A percentile compares a stretch with the other conserved stretches of the same genome.
Evolutionary conservation across 2,797 vertebrate genomes (phyloP).

Genomic region (Synaphobranchus kaupii): DNA sequence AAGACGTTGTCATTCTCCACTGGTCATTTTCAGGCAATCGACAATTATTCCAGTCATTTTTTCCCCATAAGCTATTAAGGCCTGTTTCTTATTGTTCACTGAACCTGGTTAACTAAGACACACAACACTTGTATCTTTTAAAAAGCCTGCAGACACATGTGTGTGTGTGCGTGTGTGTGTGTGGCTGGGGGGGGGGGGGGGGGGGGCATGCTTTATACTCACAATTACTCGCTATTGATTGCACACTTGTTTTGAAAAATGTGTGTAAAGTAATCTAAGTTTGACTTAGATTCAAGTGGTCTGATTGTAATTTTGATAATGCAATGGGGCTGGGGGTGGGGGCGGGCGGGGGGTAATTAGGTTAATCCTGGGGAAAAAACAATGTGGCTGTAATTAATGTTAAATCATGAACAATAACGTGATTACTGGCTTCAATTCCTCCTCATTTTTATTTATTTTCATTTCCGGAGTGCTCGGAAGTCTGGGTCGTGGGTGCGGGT

Average conservation of each 20-base stretch:
- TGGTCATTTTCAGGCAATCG: neutral
- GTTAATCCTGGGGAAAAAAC: neutral
- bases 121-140: neutral
- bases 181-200: neutral
- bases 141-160: neutral
- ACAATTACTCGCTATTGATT: slow-evolving; percentile 17
- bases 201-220: neutral
- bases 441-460: neutral
- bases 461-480: neutral
- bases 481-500: neutral
- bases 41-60: neutral
- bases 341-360: neutral
- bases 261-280: neutral
- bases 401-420: neutral
- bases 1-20: neutral
- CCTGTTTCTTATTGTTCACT: neutral
- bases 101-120: neutral
- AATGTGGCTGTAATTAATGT: neutral
- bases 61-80: neutral
- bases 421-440: neutral
- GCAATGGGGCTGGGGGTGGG: too few species aligned
- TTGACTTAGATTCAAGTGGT: neutral
- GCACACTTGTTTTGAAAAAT: neutral
- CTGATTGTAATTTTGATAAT: neutral
- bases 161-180: slow-evolving; percentile 10